Evolutionary conservation across 2,113 vertebrate species (phyloP).

Genomic region (Xiphophorus hellerii): DNA sequence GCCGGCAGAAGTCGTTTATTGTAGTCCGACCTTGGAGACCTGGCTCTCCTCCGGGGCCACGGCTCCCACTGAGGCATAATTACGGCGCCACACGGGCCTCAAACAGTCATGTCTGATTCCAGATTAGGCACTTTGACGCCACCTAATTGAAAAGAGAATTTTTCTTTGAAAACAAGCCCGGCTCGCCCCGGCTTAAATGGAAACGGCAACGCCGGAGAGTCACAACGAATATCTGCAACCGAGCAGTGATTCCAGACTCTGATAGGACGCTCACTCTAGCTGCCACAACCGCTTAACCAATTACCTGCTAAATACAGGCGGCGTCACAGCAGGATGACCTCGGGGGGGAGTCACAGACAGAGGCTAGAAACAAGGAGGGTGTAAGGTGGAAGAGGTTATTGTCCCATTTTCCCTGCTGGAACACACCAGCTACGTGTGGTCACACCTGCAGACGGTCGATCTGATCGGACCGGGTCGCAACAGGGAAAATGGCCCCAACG

Average conservation of each 20-base stretch:
- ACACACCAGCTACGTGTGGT: conserved; percentile 32
- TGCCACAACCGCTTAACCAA: conserved; percentile 39
- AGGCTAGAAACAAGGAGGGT: conserved; percentile 20
- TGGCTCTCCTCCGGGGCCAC: conserved; percentile 31
- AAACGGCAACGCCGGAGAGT: conserved; percentile 17
- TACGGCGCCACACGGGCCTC: conserved; percentile 38
- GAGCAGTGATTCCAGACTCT: conserved; percentile 20
- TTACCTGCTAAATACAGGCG: conserved; percentile 41
- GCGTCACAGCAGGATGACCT: conserved; percentile 37
- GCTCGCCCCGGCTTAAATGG: not conserved
- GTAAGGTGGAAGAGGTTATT: conserved; percentile 12
- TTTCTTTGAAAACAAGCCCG: conserved; percentile 33
- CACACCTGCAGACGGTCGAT: conserved; percentile 39
- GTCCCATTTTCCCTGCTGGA: conserved; percentile 38
- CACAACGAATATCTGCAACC: conserved; percentile 22
- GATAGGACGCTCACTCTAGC: conserved; percentile 22
- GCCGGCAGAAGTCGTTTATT: conserved; percentile 41
- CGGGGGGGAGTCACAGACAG: conserved; percentile 15
- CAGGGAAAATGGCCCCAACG: conserved; percentile 18
- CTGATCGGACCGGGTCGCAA: conserved; percentile 42
- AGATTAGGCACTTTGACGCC: conserved; percentile 55
- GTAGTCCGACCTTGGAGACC: conserved; percentile 56
- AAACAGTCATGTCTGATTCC: conserved; percentile 54
- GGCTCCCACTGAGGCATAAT: conserved; percentile 61
- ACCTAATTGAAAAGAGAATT: conserved; percentile 57